Conservation (phyloP, 2,113 vertebrate genomes). For the Ascaphus truei region DNA sequence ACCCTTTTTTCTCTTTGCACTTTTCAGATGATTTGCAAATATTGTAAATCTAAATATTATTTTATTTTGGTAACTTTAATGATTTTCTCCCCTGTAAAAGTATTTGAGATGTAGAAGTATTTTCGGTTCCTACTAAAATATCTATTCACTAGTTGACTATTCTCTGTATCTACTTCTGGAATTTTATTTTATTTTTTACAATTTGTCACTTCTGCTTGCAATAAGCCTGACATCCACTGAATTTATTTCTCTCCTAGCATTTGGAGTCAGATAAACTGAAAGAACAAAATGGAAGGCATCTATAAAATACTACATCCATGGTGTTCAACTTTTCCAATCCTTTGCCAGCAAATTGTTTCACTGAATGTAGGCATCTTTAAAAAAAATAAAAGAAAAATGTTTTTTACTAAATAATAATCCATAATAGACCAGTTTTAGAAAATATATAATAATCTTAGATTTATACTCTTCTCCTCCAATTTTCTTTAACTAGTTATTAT, state of each 20-base stretch:
- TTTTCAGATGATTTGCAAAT: constrained; percentile 23
- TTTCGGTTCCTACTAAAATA: constrained; percentile 9
- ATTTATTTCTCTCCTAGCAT: too few species aligned
- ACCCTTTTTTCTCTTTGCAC: constrained; percentile 20
- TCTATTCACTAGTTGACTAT: neutral
- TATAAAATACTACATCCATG: neutral
- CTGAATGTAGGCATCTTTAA: too few species aligned
- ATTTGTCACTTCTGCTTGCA: neutral
- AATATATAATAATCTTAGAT: too few species aligned
- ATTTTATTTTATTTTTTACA: neutral
- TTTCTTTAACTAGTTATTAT: too few species aligned
- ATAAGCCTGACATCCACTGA: too few species aligned
- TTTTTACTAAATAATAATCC: too few species aligned
- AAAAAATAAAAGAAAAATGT: too few species aligned
- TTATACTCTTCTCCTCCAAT: too few species aligned
- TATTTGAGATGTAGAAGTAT: neutral
- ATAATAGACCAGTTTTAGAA: too few species aligned
- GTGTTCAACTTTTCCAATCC: too few species aligned
- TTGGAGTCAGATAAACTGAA: too few species aligned
- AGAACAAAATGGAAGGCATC: neutral
- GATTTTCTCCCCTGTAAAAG: constrained; percentile 6
- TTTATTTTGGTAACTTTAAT: neutral
- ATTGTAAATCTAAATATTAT: constrained; percentile 25
- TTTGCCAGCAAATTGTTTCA: too few species aligned
- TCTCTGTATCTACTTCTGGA: neutral